Evolutionary conservation across 2,888 invertebrate species (phyloP), one percentile per base, ranked within the genome.

Genomic region (Hydriomena furcata): DNA sequence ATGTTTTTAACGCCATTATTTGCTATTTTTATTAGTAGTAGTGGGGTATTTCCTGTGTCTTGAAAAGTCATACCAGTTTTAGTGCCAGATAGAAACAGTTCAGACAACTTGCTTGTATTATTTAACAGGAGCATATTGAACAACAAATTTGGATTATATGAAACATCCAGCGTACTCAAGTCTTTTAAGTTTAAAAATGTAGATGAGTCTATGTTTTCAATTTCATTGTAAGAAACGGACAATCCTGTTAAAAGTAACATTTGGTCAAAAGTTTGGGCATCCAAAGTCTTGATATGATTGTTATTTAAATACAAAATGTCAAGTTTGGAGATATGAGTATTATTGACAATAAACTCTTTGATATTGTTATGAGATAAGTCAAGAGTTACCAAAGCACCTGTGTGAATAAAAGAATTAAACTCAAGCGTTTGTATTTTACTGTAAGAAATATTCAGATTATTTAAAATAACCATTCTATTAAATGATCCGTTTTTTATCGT

Each of bases 331-430:
- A 85, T 55, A 24, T 78, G 70, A 1, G 74, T 73, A n/a, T 67
- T 63, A 46, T 85, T 85, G 1, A 86, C 41, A 1, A 53, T 27
- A 43, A 87, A 83, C 4, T 49, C 40, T 38, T 50, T 64, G 0
- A 85, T 48, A 54, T 64, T 53, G 31, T 86, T 86, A 47, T 60
- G 66, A 0, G 85, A 85, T n/a, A 85, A 59, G 55, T 87, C 86
- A 5, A 87, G 56, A 1, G 53, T 64, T 60, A 70, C 67, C 27
- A 85, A 61, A 8, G 65, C 62, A 1, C 70, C 74, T 1, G 79
- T 79, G 37, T 71, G 54, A 1, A 49, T 47, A 51, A 86, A 82
- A 1, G 71, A 55, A 58, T 85, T 79, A 49, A 66, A 83, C 47
- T 81, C 65, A 10, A 87, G 23, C 13, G 65, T 65, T 17, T 48